Percentiles rank a stretch among this genome's conserved stretches.
Evolutionary conservation across 2,113 vertebrate genomes (phyloP).

Genomic region (Zosterops borbonicus): DNA sequence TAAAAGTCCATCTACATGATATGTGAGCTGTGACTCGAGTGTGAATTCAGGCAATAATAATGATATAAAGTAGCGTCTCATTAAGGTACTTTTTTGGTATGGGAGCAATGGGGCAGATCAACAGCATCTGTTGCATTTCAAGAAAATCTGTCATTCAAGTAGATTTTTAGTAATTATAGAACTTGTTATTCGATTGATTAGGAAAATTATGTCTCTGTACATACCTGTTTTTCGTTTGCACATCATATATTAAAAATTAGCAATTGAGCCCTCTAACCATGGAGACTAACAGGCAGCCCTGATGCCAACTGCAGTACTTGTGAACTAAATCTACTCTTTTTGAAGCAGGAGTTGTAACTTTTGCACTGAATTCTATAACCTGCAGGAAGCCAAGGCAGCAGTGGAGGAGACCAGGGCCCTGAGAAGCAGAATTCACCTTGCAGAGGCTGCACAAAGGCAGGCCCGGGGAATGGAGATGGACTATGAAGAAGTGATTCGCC

Average conservation of each 20-base stretch:
- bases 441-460: slow-evolving; percentile 88
- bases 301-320: neutral
- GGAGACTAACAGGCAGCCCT: neutral
- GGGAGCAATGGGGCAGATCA: neutral
- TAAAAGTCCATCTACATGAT: neutral
- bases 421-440: slow-evolving; percentile 81
- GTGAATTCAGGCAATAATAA: neutral
- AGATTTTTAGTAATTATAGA: neutral
- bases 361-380: neutral
- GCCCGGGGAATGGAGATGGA: slow-evolving; percentile 91
- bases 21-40: neutral
- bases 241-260: neutral
- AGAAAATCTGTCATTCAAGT: neutral
- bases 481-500: slow-evolving; percentile 93
- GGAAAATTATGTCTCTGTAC: neutral
- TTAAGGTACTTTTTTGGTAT: neutral
- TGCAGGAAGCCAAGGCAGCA: slow-evolving; percentile 84
- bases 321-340: neutral
- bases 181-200: neutral
- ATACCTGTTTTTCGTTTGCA: neutral
- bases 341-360: neutral
- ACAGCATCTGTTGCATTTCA: neutral
- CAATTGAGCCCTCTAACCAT: neutral
- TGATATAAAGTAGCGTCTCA: neutral
- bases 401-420: slow-evolving; percentile 83